These are phyloP conservation scores for Flabesymbios commensalis DNA, from an alignment of 2,888 invertebrate genomes.

Conservation along the genomic window DNA sequence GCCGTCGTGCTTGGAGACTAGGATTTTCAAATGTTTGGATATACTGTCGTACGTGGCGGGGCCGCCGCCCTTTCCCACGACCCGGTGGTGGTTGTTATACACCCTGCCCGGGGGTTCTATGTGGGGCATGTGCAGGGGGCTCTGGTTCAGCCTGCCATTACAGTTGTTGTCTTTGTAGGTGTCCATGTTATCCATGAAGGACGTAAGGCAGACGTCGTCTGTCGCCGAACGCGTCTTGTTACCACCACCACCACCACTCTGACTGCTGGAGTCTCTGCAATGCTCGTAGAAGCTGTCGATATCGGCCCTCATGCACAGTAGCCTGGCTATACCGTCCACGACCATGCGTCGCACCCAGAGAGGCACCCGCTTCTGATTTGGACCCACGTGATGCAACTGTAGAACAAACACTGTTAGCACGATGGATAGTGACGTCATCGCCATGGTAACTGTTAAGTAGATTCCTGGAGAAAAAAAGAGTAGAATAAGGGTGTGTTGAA, in stretches of 20 bases:
- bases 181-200: slow-evolving; percentile 41
- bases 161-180: slow-evolving; percentile 37
- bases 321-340: slow-evolving; percentile 51
- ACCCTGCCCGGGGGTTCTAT: too few species aligned
- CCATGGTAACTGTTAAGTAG: slow-evolving; percentile 63
- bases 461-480: slow-evolving; percentile 48
- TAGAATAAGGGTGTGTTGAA: too few species aligned
- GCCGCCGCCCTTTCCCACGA: background rate
- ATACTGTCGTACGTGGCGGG: slow-evolving; percentile 42
- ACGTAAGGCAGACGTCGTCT: slow-evolving; percentile 43
- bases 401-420: slow-evolving; percentile 62
- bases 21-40: slow-evolving; percentile 46
- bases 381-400: slow-evolving; percentile 61
- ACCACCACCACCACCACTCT: background rate
- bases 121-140: too few species aligned
- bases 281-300: slow-evolving; percentile 20
- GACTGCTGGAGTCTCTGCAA: background rate
- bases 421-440: slow-evolving; percentile 62
- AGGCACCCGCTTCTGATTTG: slow-evolving; percentile 58
- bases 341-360: slow-evolving; percentile 55
- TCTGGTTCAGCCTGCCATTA: slow-evolving; percentile 39
- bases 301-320: slow-evolving; percentile 49
- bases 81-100: too few species aligned
- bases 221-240: too few species aligned
- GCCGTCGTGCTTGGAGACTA: slow-evolving; percentile 49